Conservation (phyloP, 2,888 invertebrate species). For the Candidula unifasciata region DNA sequence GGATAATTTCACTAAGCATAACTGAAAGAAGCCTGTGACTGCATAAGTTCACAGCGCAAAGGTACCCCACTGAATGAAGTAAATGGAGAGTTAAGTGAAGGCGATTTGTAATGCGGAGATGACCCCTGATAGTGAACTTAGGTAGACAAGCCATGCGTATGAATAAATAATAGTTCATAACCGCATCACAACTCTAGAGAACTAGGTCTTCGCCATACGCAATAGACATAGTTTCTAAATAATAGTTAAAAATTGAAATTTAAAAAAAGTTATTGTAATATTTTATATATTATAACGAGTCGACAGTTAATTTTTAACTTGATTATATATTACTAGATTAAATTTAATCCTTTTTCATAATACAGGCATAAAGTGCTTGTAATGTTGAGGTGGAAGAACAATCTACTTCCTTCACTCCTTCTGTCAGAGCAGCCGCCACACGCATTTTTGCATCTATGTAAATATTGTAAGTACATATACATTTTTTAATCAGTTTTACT, state of each 20-base stretch:
- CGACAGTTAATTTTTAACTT: neutral
- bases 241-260: neutral
- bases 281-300: no score
- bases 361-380: constrained; percentile 29
- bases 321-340: neutral
- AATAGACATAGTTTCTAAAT: neutral
- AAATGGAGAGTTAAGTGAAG: no score
- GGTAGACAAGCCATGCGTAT: no score
- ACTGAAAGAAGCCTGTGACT: no score
- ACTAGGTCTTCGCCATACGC: constrained; percentile 44
- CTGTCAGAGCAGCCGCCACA: constrained; percentile 31
- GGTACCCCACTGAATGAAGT: no score
- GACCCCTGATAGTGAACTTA: no score
- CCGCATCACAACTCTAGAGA: constrained; percentile 21
- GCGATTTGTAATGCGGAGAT: no score
- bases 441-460: constrained; percentile 16
- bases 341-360: neutral
- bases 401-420: constrained; percentile 52
- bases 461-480: constrained; percentile 25
- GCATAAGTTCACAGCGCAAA: no score
- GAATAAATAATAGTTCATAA: neutral
- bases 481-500: neutral
- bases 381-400: constrained; percentile 42
- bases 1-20: no score
- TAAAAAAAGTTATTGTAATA: neutral